phyloP scores from a whole-genome alignment of 2,113 vertebrate genomes.

The Heterotis niloticus region DNA sequence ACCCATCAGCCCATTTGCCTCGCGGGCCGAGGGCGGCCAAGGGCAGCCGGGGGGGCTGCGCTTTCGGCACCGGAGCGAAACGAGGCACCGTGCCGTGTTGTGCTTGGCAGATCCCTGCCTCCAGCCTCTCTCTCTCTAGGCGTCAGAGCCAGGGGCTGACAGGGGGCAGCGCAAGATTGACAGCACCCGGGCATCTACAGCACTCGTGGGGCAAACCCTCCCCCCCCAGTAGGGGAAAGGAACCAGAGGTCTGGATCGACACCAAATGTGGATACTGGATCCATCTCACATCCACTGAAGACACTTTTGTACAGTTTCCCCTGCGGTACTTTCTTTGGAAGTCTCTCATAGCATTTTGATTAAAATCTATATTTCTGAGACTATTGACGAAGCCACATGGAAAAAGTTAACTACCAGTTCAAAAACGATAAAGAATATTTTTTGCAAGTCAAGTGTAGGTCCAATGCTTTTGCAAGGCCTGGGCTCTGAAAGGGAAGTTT shows the following conservation, averaged over 20 bases:
- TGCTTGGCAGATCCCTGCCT: slow-evolving; percentile 1
- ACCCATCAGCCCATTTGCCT: not conserved
- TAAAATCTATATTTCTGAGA: not conserved
- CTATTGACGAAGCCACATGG: not conserved
- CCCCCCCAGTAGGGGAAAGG: not conserved
- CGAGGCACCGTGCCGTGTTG: not conserved
- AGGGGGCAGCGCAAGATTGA: not conserved
- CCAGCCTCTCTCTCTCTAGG: not conserved
- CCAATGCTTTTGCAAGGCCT: not conserved
- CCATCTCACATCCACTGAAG: not conserved
- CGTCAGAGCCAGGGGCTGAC: not conserved
- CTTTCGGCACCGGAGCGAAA: not conserved
- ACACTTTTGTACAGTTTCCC: not conserved
- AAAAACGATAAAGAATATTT: not conserved
- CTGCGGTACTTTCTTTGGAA: too few species aligned
- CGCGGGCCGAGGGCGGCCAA: not conserved
- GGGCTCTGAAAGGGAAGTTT: too few species aligned
- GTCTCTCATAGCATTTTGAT: not conserved
- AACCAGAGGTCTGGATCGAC: not conserved
- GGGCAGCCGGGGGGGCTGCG: not conserved
- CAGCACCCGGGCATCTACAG: not conserved
- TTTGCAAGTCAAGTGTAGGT: not conserved
- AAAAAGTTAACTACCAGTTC: not conserved
- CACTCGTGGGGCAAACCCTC: not conserved
- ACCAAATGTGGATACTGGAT: not conserved